These are phyloP conservation scores for Trididemnum nubilum DNA, from an alignment of 23 tunicate species.

Conservation along the genomic window DNA sequence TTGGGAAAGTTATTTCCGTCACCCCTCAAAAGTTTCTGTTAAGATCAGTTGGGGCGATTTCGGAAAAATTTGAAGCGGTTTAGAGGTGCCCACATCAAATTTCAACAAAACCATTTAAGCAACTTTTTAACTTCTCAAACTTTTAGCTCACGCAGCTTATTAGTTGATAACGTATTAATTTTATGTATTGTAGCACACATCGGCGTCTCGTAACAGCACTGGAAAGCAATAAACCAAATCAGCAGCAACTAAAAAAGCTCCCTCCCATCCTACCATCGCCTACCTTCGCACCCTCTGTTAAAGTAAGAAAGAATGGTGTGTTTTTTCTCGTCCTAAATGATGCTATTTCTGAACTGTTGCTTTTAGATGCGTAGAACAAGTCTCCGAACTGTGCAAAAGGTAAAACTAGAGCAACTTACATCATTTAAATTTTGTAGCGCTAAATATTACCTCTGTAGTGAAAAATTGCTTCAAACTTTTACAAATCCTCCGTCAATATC, in stretches of 20 bases:
- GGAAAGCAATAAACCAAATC: slow-evolving; percentile 30
- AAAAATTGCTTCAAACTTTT: too few relatives aligned
- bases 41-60: too few relatives aligned
- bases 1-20: too few relatives aligned
- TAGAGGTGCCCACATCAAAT: too few relatives aligned
- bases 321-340: neutral
- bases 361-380: neutral
- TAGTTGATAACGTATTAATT: too few relatives aligned
- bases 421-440: neutral
- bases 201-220: slow-evolving; percentile 48
- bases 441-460: too few relatives aligned
- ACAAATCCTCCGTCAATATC: too few relatives aligned
- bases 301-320: slow-evolving; percentile 30
- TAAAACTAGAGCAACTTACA: neutral
- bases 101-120: too few relatives aligned
- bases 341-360: neutral
- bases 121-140: too few relatives aligned
- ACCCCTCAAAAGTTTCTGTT: too few relatives aligned
- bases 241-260: slow-evolving; percentile 33
- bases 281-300: slow-evolving; percentile 24
- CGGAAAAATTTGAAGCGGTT: too few relatives aligned
- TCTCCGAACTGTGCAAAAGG: neutral
- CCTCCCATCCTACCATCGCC: slow-evolving; percentile 36
- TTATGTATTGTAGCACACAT: slow-evolving; percentile 46
- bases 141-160: too few relatives aligned